Base-by-base conservation (phyloP, 2,797 vertebrate species). In the Gouania willdenowi region DNA sequence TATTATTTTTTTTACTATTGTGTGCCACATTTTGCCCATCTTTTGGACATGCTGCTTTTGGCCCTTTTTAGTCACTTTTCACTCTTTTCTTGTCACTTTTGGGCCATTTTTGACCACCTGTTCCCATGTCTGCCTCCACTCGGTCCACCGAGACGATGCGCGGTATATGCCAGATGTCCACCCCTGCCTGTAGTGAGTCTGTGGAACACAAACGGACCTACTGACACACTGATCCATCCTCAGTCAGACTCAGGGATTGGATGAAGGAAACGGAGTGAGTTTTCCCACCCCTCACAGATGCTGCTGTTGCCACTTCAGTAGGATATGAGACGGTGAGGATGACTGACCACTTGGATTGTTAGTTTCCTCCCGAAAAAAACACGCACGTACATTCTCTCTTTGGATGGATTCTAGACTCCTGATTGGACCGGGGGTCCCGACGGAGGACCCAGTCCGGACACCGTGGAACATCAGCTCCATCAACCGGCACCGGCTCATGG, bases 391-490 rank as follows among this genome's bases (percentile, higher is more conserved):
- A 20, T 10, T 10, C 1, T 9, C 23, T 23, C 17, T 27, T 8
- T 13, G 31, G 8, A 84, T 85, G 79, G 81, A 84, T 38, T 77
- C 79, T 5, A 48, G 48, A 39, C 71, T 76, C 41, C 50, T 71
- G 32, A 62, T 76, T 36, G 54, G 52, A 58, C 54, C 67, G 26
- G 64, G 52, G 42, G 26, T 77, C 30, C 60, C 65, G 43, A 71
- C 79, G 19, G 34, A 48, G 45, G 74, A 81, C 35, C 54, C 44
- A 10, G 27, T 39, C 25, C 42, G 50, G 11, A 22, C 52, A 1
- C 46, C 74, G 17, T 81, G 81, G 81, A 80, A 80, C 60, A 67
- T 81, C 51, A 85, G 74, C 67, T 71, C 77, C 51, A 69, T 75
- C 56, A 49, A 51, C 16, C 58, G 67, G 23, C 68, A 77, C 41